phyloP scores from a whole-genome alignment of 1,140 invertebrate genomes.

The Drosophila athabasca region DNA sequence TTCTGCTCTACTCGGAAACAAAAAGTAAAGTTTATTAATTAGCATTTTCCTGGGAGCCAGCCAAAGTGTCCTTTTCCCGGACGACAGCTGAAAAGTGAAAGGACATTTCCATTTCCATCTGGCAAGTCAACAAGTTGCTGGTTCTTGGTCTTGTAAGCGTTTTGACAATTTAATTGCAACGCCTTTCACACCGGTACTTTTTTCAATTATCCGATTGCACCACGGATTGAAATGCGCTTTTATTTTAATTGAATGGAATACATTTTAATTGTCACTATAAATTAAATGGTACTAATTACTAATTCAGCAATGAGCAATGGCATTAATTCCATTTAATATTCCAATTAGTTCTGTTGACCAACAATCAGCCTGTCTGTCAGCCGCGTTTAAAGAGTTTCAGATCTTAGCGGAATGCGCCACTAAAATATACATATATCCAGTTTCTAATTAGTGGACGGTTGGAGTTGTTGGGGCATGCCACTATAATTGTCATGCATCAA shows the following conservation, averaged over 20 bases:
- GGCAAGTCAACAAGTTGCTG: not conserved
- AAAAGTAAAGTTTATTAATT: conserved; percentile 68
- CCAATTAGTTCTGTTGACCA: conserved; percentile 30
- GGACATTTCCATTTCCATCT: conserved; percentile 4
- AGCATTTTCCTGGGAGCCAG: conserved; percentile 29
- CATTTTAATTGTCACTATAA: not conserved
- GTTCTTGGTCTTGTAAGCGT: not conserved
- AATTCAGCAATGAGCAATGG: not conserved
- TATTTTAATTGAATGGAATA: not conserved
- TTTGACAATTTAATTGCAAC: not conserved
- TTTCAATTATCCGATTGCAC: not conserved
- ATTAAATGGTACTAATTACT: not conserved
- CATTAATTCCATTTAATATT: conserved; percentile 20
- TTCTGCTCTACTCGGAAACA: conserved; percentile 15
- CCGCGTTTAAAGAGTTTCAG: not conserved
- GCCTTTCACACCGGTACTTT: not conserved
- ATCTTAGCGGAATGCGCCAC: not conserved
- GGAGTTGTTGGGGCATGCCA: not conserved
- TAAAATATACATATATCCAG: no score
- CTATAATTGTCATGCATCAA: not conserved
- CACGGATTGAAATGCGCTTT: not conserved
- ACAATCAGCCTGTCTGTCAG: conserved; percentile 23
- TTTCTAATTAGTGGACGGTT: conserved; percentile 19
- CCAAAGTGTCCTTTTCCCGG: conserved; percentile 8
- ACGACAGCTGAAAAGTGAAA: not conserved